These are phyloP conservation scores for Noctua pronuba DNA, from an alignment of 2,888 invertebrate species.

Conservation along the genomic window DNA sequence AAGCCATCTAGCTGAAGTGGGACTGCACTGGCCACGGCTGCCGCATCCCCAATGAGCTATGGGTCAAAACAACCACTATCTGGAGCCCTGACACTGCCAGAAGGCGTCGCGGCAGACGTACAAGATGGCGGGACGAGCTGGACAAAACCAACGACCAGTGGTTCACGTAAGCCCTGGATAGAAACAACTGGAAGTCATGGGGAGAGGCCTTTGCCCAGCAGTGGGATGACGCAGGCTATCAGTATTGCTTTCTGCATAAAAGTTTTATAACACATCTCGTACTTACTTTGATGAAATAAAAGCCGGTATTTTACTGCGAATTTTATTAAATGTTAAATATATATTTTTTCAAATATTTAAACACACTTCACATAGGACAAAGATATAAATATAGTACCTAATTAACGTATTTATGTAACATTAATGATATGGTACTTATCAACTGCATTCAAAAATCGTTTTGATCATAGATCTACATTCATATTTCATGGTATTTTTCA, in stretches of 20 bases:
- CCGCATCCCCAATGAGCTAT: too few relatives aligned
- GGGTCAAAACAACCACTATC: too few relatives aligned
- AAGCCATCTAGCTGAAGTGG: too few relatives aligned
- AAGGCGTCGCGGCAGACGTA: too few relatives aligned
- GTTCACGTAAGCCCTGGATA: too few relatives aligned
- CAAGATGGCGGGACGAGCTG: too few relatives aligned
- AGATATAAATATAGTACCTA: slow-evolving; percentile 71
- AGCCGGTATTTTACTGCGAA: slow-evolving; percentile 71
- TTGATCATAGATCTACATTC: slow-evolving; percentile 34
- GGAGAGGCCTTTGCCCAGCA: too few relatives aligned
- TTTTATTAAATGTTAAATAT: slow-evolving; percentile 81
- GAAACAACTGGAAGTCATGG: too few relatives aligned
- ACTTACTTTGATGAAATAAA: slow-evolving; percentile 26
- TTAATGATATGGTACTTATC: slow-evolving; percentile 81
- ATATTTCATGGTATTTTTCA: slow-evolving; percentile 26
- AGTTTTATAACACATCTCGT: background rate
- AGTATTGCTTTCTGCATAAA: background rate
- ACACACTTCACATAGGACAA: slow-evolving; percentile 78
- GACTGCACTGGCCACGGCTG: too few relatives aligned
- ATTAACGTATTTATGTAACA: slow-evolving; percentile 72
- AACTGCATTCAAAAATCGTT: slow-evolving; percentile 67
- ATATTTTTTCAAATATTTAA: slow-evolving; percentile 75
- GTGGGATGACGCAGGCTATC: too few relatives aligned
- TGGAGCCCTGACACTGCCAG: too few relatives aligned
- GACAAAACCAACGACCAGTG: too few relatives aligned